Conservation (phyloP, 2,113 vertebrate species). For the Bos indicus region DNA sequence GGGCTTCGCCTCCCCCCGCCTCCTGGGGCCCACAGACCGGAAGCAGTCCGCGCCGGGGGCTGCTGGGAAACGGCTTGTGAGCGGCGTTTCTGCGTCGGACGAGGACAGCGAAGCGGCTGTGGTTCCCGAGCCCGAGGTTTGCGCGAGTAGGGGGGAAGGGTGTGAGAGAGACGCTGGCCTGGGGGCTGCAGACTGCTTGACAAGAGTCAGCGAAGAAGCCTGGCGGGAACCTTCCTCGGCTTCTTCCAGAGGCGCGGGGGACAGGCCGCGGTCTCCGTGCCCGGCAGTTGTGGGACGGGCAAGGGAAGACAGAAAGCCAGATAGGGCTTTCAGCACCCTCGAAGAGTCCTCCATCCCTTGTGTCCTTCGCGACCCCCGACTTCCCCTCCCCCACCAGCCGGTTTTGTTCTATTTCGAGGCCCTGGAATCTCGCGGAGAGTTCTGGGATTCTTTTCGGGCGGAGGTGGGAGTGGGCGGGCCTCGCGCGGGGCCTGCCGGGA, state of each 20-base stretch:
- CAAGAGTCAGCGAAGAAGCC: neutral
- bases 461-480: neutral
- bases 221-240: neutral
- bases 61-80: slow-evolving; percentile 65
- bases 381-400: slow-evolving; percentile 43
- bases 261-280: neutral
- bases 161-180: neutral
- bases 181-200: neutral
- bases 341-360: fast-evolving
- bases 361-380: neutral
- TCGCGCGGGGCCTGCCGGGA: slow-evolving; percentile 33
- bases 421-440: slow-evolving; percentile 42
- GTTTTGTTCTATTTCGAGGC: slow-evolving; percentile 73
- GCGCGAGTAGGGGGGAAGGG: slow-evolving; percentile 15
- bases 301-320: neutral
- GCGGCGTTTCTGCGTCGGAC: slow-evolving; percentile 54
- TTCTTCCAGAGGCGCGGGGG: neutral
- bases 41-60: slow-evolving; percentile 63
- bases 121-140: slow-evolving; percentile 48
- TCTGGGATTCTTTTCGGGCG: slow-evolving; percentile 51
- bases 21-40: slow-evolving; percentile 57
- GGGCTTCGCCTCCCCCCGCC: slow-evolving; percentile 57
- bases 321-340: neutral
- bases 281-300: neutral
- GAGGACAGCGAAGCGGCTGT: slow-evolving; percentile 30